A percentile compares a stretch with the other conserved stretches of the same genome.
These are phyloP conservation scores for Ophion ventricosus DNA, from an alignment of 2,888 invertebrate genomes.

Conservation along the genomic window DNA sequence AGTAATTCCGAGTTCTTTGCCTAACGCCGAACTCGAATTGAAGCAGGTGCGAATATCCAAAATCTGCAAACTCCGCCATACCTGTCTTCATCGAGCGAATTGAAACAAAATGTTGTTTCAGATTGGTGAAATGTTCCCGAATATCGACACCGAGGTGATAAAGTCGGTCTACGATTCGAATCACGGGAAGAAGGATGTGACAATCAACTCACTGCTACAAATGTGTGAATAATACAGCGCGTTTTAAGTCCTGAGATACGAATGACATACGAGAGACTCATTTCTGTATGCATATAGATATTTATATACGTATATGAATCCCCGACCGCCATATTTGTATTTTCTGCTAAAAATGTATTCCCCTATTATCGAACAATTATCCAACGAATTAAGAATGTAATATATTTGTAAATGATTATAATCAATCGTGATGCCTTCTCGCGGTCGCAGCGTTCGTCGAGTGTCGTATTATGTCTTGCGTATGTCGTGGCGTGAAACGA, in stretches of 20 bases:
- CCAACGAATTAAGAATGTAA: constrained; percentile 71
- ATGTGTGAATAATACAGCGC: constrained; percentile 88
- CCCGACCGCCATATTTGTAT: constrained; percentile 73
- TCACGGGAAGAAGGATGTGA: constrained; percentile 94
- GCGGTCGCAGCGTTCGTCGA: constrained; percentile 29
- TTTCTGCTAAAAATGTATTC: constrained; percentile 72
- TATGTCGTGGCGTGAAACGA: constrained; percentile 33
- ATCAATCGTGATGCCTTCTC: constrained; percentile 61
- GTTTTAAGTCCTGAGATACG: constrained; percentile 27
- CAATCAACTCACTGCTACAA: constrained; percentile 95
- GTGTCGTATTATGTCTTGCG: constrained; percentile 16
- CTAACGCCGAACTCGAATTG: constrained; percentile 85
- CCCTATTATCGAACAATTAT: constrained; percentile 28
- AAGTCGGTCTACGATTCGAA: constrained; percentile 95
- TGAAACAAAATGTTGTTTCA: constrained; percentile 80
- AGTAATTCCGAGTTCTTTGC: constrained; percentile 81
- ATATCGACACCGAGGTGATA: constrained; percentile 96
- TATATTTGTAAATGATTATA: constrained; percentile 77
- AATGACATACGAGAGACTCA: constrained; percentile 40
- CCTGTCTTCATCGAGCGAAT: too few relatives aligned
- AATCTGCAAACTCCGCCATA: background rate
- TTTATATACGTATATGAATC: constrained; percentile 36
- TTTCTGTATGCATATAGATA: constrained; percentile 46
- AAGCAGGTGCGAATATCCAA: constrained; percentile 85
- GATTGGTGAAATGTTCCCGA: constrained; percentile 98